phyloP scores from a whole-genome alignment of 2,888 invertebrate genomes.

The Ennomos quercinarius region DNA sequence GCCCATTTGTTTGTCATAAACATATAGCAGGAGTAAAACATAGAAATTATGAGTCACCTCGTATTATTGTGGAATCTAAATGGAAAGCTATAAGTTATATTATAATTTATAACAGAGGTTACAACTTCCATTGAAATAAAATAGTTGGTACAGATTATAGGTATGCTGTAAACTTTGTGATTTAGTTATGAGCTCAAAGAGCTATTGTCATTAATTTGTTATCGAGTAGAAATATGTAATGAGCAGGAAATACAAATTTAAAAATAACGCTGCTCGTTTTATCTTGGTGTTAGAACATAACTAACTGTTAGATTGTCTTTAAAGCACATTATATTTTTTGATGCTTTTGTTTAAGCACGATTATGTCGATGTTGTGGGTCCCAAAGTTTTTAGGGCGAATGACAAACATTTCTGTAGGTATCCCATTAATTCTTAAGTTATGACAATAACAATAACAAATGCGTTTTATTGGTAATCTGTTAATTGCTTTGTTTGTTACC shows the following conservation, averaged over 20 bases:
- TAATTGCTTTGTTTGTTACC: no score
- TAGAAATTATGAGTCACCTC: slow-evolving; percentile 31
- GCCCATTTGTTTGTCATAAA: slow-evolving; percentile 25
- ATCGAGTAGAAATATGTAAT: not conserved
- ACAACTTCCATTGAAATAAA: slow-evolving; percentile 14
- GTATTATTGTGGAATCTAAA: slow-evolving; percentile 26
- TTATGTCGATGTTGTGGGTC: no score
- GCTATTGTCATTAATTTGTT: slow-evolving; percentile 11
- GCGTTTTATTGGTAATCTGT: no score
- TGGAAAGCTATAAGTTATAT: slow-evolving; percentile 7
- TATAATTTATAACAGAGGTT: slow-evolving; percentile 2
- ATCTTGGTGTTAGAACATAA: no score
- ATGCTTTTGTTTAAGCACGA: no score
- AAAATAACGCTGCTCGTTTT: not conserved
- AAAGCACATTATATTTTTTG: no score
- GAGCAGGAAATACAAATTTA: slow-evolving; percentile 8
- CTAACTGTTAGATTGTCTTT: no score
- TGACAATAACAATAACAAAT: slow-evolving; percentile 15
- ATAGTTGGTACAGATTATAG: slow-evolving; percentile 11
- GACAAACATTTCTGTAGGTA: no score
- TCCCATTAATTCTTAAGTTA: not conserved
- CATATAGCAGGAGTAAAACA: slow-evolving; percentile 22
- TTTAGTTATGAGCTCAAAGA: slow-evolving; percentile 9
- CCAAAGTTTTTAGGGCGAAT: no score
- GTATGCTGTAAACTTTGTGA: slow-evolving; percentile 13